phyloP scores from a whole-genome alignment of 2,113 vertebrate genomes.

The Oryzias curvinotus region DNA sequence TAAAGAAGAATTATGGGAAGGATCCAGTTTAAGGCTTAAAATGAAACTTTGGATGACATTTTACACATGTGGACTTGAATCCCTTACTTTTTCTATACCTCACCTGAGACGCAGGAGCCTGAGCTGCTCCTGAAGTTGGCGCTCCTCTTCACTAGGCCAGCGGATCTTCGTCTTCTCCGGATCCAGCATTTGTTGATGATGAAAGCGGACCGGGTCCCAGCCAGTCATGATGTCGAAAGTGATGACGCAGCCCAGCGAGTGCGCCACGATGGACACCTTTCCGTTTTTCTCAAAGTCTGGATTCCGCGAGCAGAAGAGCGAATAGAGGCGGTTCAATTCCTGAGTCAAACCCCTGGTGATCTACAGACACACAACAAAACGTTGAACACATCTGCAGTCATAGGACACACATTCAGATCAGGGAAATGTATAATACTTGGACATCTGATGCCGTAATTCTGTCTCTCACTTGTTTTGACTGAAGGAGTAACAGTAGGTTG shows the following conservation, averaged over 20 bases:
- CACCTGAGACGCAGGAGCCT: conserved; percentile 87
- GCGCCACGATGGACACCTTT: conserved; percentile 94
- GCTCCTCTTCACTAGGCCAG: conserved; percentile 86
- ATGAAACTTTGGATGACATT: neutral
- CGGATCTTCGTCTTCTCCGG: conserved; percentile 77
- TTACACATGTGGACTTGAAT: neutral
- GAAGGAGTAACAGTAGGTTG: no score
- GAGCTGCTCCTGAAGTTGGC: conserved; percentile 85
- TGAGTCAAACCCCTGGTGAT: conserved; percentile 92
- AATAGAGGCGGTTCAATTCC: conserved; percentile 93
- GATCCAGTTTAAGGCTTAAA: no score
- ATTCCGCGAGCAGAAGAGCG: conserved; percentile 93
- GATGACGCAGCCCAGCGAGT: conserved; percentile 95
- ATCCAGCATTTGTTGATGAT: conserved; percentile 84
- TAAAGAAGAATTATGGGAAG: no score
- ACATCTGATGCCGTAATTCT: no score
- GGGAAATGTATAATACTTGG: no score
- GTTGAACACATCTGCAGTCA: neutral
- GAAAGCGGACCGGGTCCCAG: conserved; percentile 90
- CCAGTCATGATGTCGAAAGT: conserved; percentile 98
- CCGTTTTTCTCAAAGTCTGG: conserved; percentile 92
- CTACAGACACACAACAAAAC: conserved; percentile 63
- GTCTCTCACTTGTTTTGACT: no score
- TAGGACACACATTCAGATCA: no score
- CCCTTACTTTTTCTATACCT: neutral